These are phyloP conservation scores for Daktulosphaira vitifoliae DNA, from an alignment of 1,140 invertebrate genomes.

Conservation along the genomic window DNA sequence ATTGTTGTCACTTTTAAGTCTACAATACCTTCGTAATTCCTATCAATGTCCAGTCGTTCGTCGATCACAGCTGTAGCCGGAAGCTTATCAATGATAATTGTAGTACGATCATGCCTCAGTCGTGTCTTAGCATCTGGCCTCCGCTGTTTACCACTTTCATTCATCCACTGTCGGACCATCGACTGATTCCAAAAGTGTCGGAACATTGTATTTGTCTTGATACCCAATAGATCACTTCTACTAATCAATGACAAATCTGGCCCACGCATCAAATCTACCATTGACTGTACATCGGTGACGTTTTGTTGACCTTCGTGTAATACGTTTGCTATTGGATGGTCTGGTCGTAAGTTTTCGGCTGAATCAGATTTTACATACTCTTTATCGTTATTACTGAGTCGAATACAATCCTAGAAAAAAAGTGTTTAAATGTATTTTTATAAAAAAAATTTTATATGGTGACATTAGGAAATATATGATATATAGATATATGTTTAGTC, in stretches of 20 bases:
- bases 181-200: neutral
- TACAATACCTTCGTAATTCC: conserved; percentile 34
- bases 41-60: neutral
- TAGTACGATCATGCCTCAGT: neutral
- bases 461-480: neutral
- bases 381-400: neutral
- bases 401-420: neutral
- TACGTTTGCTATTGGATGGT: conserved; percentile 42
- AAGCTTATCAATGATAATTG: neutral
- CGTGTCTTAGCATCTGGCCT: neutral
- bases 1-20: conserved; percentile 37
- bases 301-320: conserved; percentile 50
- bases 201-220: neutral
- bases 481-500: too few relatives aligned
- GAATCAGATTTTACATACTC: neutral
- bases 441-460: neutral
- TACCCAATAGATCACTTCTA: conserved; percentile 47
- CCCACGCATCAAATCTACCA: conserved; percentile 53
- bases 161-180: neutral
- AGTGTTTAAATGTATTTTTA: too few relatives aligned
- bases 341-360: conserved; percentile 43
- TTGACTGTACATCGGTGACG: conserved; percentile 46
- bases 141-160: neutral
- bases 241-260: conserved; percentile 55
- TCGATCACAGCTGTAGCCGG: neutral